phyloP scores from a whole-genome alignment of 2,797 vertebrate species.

The Mastacembelus armatus region DNA sequence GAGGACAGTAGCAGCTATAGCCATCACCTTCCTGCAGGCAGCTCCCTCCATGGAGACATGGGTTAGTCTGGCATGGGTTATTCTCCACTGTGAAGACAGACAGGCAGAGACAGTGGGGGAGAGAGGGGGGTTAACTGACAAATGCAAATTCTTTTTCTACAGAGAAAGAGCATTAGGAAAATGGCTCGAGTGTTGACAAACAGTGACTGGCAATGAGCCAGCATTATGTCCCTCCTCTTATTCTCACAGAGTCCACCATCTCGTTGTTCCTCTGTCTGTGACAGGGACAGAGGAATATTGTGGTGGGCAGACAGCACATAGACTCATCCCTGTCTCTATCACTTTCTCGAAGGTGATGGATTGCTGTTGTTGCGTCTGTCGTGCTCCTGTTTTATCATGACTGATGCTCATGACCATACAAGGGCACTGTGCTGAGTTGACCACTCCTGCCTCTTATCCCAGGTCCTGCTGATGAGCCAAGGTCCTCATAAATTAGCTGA shows the following conservation, averaged over 20 bases:
- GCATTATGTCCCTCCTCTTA: slow-evolving; percentile 9
- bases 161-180: slow-evolving; percentile 30
- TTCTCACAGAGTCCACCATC: slow-evolving; percentile 14
- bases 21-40: slow-evolving; percentile 88
- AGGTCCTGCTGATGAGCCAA: slow-evolving; percentile 54
- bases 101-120: background rate
- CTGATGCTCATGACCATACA: slow-evolving; percentile 59
- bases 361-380: slow-evolving; percentile 55
- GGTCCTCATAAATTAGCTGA: slow-evolving; percentile 74
- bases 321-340: slow-evolving; percentile 34
- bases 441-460: slow-evolving; percentile 21
- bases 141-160: slow-evolving; percentile 26
- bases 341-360: slow-evolving; percentile 68
- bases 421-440: slow-evolving; percentile 53
- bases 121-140: slow-evolving; percentile 24
- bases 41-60: slow-evolving; percentile 93
- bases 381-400: slow-evolving; percentile 69
- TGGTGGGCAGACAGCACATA: slow-evolving; percentile 1
- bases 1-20: slow-evolving; percentile 92
- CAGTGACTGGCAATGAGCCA: slow-evolving; percentile 1
- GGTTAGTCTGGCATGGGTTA: slow-evolving; percentile 91
- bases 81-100: slow-evolving; percentile 74
- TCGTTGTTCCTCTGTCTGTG: slow-evolving; percentile 59
- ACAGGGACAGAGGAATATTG: slow-evolving; percentile 40
- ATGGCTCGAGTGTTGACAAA: slow-evolving; percentile 39